Evolutionary conservation across 2,888 invertebrate species (phyloP), one percentile per base, ranked within the genome.

Genomic region (Brenthis daphne): DNA sequence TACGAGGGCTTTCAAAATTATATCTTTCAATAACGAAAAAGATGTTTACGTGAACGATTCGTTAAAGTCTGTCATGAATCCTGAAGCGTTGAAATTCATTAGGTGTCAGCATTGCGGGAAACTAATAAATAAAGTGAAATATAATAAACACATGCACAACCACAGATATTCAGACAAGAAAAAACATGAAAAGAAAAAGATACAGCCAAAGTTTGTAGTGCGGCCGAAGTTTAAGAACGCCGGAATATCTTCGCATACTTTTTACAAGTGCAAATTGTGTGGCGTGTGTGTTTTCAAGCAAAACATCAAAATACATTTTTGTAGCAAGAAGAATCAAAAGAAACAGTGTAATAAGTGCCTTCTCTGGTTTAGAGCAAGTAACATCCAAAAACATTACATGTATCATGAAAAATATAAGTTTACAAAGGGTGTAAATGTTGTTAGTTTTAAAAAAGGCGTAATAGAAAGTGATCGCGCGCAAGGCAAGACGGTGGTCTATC

Each of bases 1-100:
- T 64, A 12, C 74, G 56, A 54, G 70, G 8, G 58, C 67, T 1
- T 70, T 77, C 2, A 71, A 72, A 13, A 72, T 80, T 1, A 66
- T 81, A 1, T 64, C 65, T 0, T 83, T 83, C 24, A 80, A 78
- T 20, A 55, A 72, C 4, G 16, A 64, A 0, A 70, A 66, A 0
- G 76, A 78, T 29, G 65, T 48, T 0, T 63, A 65, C 0, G 64
- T 71, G 0, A 77, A 79, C 16, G 64, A 65, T n/a, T 66, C 70
- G 0, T 24, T 76, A 6, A 64, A 72, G 51, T 63, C 68, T 1
- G 64, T 72, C 29, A 54, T 63, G 6, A 64, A 71, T 13, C 69
- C 69, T 4, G 72, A 72, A 2, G 72, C 70, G 6, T 68, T 77
- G 29, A 75, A 74, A 20, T 79, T 78, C 48, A 72, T 70, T 8